Percentiles rank a stretch among this genome's conserved stretches.
phyloP scores from a whole-genome alignment of 2,797 vertebrate species.

The Chelmon rostratus region DNA sequence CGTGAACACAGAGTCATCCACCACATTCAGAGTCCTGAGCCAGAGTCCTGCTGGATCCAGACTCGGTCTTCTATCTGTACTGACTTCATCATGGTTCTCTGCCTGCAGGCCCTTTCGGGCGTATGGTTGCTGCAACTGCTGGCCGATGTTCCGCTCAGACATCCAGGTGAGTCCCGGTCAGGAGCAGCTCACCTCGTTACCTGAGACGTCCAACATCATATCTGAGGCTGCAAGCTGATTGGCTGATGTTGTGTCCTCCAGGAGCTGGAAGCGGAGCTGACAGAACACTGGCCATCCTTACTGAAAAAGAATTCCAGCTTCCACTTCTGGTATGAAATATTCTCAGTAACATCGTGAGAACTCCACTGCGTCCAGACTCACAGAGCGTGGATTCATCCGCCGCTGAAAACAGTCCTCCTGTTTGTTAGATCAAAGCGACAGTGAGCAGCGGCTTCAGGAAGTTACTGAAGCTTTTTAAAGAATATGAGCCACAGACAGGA shows the following conservation, averaged over 20 bases:
- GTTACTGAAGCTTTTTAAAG: too few relatives aligned
- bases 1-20: too few relatives aligned
- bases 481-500: too few relatives aligned
- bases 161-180: conserved; percentile 70
- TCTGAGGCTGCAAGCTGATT: conserved; percentile 4
- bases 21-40: too few relatives aligned
- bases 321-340: conserved; percentile 79
- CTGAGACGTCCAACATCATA: not conserved
- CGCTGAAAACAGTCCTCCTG: not conserved
- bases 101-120: conserved; percentile 69
- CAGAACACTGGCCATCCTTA: conserved; percentile 80
- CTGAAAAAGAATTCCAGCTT: conserved; percentile 71
- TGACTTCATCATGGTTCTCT: not conserved
- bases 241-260: conserved; percentile 26
- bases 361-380: not conserved
- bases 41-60: too few relatives aligned
- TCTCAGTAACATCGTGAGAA: too few relatives aligned
- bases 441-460: too few relatives aligned
- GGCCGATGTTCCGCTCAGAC: conserved; percentile 83
- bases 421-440: too few relatives aligned
- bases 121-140: conserved; percentile 75
- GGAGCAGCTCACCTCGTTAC: not conserved
- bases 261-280: conserved; percentile 68
- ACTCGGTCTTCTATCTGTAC: too few relatives aligned
- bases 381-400: not conserved